Base-by-base conservation (phyloP, 1,140 invertebrate species). In the Drosophila hydei region DNA sequence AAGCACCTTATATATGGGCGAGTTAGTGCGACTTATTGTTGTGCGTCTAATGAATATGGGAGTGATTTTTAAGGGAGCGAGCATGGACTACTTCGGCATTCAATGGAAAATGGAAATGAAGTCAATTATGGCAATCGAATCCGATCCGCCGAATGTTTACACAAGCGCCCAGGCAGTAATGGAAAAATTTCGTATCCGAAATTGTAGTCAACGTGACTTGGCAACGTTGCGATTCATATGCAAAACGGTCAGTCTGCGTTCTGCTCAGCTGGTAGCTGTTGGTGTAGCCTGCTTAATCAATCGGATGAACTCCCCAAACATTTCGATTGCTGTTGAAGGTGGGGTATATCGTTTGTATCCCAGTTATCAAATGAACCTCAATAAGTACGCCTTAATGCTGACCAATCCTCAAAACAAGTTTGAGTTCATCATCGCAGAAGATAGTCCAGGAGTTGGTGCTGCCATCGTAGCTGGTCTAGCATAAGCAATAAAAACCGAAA, bases 301-400 rank as follows among this genome's bases (percentile, higher is more conserved):
- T 90, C 96, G 96, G 93, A 99, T 99, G 94, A 93, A 94, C 25
- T 94, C 97, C 77, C 94, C 96, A 1, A 94, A 95, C 55, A 96
- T 98, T 6, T 98, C 98, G 0, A 96, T 99, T 12, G 98, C 97
- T 48, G 97, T 99, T 61, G 99, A 99, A 92, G 99, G 99, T n/a
- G 99, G 98, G 23, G 96, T 99, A 0, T 99, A 99, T 92, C 95
- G 98, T 77, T 99, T 97, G 92, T 98, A 99, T 92, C 98, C 98
- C 1, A 16, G 25, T 7, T 87, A 70, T 12, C 55, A 68, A 11
- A 0, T 23, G 1, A 18, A 42, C 0, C 38, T 85, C 0, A 80
- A 78, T 12, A 58, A 62, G 18, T 59, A 67, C 18, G 40, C 67
- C 0, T 7, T 0, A 1, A 1, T 21, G 4, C 38, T 85, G 2